A percentile compares a stretch with the other conserved stretches of the same genome.
Conservation (phyloP, 2,113 vertebrate genomes). For the Prionailurus bengalensis region DNA sequence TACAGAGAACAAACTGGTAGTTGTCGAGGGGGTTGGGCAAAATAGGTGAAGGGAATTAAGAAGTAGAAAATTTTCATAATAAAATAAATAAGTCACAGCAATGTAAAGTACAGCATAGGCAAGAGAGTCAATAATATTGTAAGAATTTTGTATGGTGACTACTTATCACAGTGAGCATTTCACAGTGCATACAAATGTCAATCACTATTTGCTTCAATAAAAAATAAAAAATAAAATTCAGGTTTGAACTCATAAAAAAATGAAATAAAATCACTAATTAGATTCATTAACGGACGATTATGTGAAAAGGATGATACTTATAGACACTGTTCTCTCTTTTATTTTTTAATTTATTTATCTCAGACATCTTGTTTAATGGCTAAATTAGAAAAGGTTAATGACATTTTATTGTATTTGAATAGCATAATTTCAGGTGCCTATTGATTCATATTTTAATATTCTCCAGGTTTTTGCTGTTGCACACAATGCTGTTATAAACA, state of each 20-base stretch:
- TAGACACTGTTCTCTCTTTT: not conserved
- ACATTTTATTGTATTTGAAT: constrained; percentile 19
- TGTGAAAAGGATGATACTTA: not conserved
- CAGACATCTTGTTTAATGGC: not conserved
- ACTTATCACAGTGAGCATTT: not conserved
- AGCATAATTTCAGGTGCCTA: not conserved
- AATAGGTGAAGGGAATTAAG: not conserved
- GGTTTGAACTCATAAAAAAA: not conserved
- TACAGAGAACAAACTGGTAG: not conserved
- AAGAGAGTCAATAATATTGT: not conserved
- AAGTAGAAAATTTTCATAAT: not conserved
- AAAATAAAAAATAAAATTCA: not conserved
- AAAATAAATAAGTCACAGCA: not conserved
- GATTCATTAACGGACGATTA: not conserved
- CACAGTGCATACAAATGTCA: not conserved
- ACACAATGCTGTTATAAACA: not conserved
- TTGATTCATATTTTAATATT: not conserved
- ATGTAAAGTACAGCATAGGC: not conserved
- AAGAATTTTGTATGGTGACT: not conserved
- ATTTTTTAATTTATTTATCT: not conserved
- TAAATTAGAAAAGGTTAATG: not conserved
- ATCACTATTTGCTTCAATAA: not conserved
- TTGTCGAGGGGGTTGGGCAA: not conserved
- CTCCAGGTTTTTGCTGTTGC: not conserved
- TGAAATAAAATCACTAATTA: not conserved